Evolutionary conservation across 1,140 invertebrate genomes (phyloP).

Genomic region (Acromyrmex echinatior): DNA sequence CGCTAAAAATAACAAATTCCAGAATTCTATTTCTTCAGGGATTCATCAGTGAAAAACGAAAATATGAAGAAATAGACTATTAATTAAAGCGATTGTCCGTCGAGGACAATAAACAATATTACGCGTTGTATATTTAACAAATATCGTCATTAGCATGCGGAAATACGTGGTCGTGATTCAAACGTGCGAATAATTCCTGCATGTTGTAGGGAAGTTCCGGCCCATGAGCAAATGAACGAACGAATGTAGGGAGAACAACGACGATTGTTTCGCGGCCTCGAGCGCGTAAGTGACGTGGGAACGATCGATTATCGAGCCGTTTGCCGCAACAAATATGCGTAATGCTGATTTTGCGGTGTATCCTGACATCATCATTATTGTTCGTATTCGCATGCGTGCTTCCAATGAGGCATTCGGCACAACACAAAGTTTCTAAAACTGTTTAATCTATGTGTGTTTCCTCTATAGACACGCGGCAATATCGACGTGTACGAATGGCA

Average conservation of each 20-base stretch:
- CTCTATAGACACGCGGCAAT: constrained; percentile 17
- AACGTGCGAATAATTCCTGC: constrained; percentile 24
- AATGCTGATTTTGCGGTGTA: constrained; percentile 14
- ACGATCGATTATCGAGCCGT: constrained; percentile 58
- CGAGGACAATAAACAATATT: constrained; percentile 2
- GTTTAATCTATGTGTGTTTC: constrained; percentile 22
- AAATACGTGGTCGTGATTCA: constrained; percentile 27
- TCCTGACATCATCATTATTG: constrained; percentile 1
- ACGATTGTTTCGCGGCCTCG: constrained; percentile 40
- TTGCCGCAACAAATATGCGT: constrained; percentile 45
- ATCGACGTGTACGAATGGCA: constrained; percentile 54
- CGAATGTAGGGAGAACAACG: constrained; percentile 1
- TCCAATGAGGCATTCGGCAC: constrained; percentile 33
- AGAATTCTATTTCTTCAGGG: background rate
- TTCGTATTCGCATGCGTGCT: constrained; percentile 26
- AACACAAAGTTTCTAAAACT: constrained; percentile 45
- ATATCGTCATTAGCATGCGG: constrained; percentile 29
- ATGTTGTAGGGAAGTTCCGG: constrained; percentile 30
- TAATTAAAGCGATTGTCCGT: constrained; percentile 20
- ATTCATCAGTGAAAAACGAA: constrained; percentile 14
- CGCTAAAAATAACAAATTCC: constrained; percentile 5
- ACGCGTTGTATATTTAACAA: constrained; percentile 19
- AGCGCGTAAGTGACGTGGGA: constrained; percentile 52
- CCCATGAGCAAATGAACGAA: background rate
- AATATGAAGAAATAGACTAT: background rate